Evolutionary conservation across 2,797 vertebrate genomes (phyloP).

Genomic region (Valencia hispanica): DNA sequence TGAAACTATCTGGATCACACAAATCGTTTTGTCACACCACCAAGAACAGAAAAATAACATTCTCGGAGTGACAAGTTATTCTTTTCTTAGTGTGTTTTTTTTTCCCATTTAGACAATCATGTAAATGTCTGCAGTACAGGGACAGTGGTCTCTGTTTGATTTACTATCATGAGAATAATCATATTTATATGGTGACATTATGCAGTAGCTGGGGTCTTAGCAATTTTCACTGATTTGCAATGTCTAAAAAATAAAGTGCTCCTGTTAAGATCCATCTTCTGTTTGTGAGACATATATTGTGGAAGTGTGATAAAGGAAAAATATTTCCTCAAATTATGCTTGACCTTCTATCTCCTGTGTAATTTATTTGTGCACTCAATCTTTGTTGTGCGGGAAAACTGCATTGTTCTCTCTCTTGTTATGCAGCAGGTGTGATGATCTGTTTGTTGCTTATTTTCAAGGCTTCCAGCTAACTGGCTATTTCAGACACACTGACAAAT

Average conservation of each 20-base stretch:
- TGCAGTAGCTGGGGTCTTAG: conserved; percentile 36
- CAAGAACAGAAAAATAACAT: conserved; percentile 11
- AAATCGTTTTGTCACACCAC: conserved; percentile 32
- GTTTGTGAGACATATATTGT: conserved; percentile 24
- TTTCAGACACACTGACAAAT: conserved; percentile 42
- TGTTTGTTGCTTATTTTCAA: conserved; percentile 41
- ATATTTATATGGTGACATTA: conserved; percentile 66
- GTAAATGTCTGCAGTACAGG: conserved; percentile 42
- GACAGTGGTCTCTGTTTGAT: conserved; percentile 42
- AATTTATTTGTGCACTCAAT: conserved; percentile 40
- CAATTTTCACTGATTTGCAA: conserved; percentile 48
- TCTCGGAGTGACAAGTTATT: conserved; percentile 21
- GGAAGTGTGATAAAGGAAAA: conserved; percentile 32
- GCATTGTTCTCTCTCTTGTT: conserved; percentile 16
- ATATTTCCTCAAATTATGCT: conserved; percentile 39
- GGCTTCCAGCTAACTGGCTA: conserved; percentile 31
- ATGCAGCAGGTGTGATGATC: conserved; percentile 34
- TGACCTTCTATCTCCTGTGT: conserved; percentile 45
- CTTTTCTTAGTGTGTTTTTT: not conserved
- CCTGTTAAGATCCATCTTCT: conserved; percentile 18
- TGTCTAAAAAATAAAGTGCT: conserved; percentile 47
- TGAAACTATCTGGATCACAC: conserved; percentile 19
- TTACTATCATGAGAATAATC: conserved; percentile 62
- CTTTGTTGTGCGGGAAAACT: conserved; percentile 27
- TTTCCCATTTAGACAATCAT: conserved; percentile 16